These are phyloP conservation scores for Cephalopholis sonnerati DNA, from an alignment of 2,113 vertebrate species.

Conservation along the genomic window DNA sequence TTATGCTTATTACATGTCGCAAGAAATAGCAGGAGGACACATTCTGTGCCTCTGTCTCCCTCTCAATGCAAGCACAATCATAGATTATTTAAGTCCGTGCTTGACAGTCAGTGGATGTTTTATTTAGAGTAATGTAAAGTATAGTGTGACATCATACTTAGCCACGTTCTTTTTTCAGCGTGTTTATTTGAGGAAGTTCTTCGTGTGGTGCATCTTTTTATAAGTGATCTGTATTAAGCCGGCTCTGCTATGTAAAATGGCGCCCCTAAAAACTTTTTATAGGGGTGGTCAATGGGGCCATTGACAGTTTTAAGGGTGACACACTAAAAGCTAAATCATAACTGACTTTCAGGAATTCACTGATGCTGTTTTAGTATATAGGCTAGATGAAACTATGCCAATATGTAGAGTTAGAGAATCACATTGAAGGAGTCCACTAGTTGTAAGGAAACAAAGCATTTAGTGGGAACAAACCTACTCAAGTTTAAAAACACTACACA, in stretches of 20 bases:
- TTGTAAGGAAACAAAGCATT: too few species aligned
- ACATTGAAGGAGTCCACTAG: too few species aligned
- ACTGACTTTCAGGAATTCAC: too few species aligned
- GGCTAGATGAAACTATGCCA: too few species aligned
- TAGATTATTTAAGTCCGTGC: slow-evolving; percentile 27
- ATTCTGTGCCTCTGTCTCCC: background rate
- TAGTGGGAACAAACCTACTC: too few species aligned
- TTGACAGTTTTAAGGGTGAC: too few species aligned
- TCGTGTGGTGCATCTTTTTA: slow-evolving; percentile 15
- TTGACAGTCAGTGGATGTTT: slow-evolving; percentile 21
- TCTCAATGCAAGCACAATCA: slow-evolving; percentile 51
- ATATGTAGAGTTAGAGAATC: too few species aligned
- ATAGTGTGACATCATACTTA: slow-evolving; percentile 22
- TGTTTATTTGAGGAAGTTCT: slow-evolving; percentile 29
- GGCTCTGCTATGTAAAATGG: background rate
- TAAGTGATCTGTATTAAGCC: background rate
- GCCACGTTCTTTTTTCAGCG: slow-evolving; percentile 17
- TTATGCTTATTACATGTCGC: slow-evolving; percentile 65
- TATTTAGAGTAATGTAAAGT: background rate
- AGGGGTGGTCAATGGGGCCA: too few species aligned
- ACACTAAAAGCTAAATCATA: too few species aligned
- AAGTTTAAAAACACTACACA: too few species aligned
- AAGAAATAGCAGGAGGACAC: slow-evolving; percentile 49
- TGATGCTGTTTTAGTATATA: too few species aligned
- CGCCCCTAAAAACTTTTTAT: too few species aligned